Percentiles rank a stretch among this genome's conserved stretches.
Evolutionary conservation across 37 sponge, comb jelly and placozoan species (phyloP).

Genomic region (Mnemiopsis leidyi): DNA sequence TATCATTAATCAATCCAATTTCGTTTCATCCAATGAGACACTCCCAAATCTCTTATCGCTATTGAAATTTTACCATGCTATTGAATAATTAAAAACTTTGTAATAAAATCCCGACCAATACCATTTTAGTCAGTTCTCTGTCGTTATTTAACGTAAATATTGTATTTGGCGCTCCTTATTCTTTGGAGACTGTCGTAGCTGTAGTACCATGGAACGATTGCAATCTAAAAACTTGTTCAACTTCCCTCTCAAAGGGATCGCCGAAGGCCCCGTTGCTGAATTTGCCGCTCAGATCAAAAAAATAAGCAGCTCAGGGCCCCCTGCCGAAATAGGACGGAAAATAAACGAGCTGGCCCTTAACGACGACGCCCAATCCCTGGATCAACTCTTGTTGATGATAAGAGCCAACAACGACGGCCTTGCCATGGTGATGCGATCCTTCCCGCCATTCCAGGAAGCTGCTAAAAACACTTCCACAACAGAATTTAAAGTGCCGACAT

Average conservation of each 20-base stretch:
- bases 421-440: neutral
- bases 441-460: neutral
- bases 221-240: constrained; percentile 28
- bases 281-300: neutral
- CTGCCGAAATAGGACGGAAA: neutral
- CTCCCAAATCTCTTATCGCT: neutral
- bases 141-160: too few species aligned
- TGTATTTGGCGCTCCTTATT: too few species aligned
- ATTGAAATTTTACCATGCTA: too few species aligned
- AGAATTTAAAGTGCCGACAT: neutral
- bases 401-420: constrained; percentile 10
- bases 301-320: neutral
- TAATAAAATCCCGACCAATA: too few species aligned
- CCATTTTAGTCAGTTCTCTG: too few species aligned
- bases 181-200: too few species aligned
- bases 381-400: neutral
- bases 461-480: neutral
- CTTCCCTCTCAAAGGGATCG: constrained; percentile 18
- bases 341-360: neutral
- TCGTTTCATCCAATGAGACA: neutral
- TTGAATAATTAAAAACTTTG: too few species aligned
- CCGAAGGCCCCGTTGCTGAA: constrained; percentile 5
- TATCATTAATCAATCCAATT: too few species aligned
- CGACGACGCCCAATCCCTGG: neutral
- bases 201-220: neutral